phyloP scores from a whole-genome alignment of 2,113 vertebrate species.

The Xiphophorus hellerii region DNA sequence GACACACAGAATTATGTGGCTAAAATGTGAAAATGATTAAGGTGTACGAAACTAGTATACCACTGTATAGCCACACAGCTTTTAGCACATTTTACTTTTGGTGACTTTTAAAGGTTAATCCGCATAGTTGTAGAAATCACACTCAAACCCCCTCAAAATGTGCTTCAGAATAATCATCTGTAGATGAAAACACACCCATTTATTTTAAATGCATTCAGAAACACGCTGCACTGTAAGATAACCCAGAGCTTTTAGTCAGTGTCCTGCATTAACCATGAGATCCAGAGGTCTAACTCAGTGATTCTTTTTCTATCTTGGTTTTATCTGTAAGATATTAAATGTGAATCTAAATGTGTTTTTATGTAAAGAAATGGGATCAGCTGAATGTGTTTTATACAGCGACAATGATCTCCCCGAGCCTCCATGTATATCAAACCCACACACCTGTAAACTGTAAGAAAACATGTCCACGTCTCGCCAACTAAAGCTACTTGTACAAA shows the following conservation, averaged over 20 bases:
- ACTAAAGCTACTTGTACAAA: slow-evolving; percentile 35
- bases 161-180: not conserved
- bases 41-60: not conserved
- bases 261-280: not conserved
- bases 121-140: too few species aligned
- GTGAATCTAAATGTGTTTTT: slow-evolving; percentile 42
- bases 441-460: not conserved
- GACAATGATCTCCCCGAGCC: slow-evolving; percentile 21
- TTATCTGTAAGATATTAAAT: slow-evolving; percentile 30
- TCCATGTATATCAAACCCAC: slow-evolving; percentile 18
- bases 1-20: too few species aligned
- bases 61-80: not conserved
- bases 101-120: not conserved
- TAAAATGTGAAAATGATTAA: not conserved
- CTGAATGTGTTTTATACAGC: slow-evolving; percentile 68
- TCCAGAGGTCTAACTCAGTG: slow-evolving; percentile 17
- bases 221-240: not conserved
- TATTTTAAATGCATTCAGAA: not conserved
- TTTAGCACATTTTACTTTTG: not conserved
- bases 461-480: not conserved
- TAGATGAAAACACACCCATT: not conserved
- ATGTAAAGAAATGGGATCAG: slow-evolving; percentile 50
- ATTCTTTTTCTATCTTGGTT: not conserved
- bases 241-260: not conserved
- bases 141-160: not conserved